Conservation (phyloP, 2,113 vertebrate species). For the Electrona antarctica region DNA sequence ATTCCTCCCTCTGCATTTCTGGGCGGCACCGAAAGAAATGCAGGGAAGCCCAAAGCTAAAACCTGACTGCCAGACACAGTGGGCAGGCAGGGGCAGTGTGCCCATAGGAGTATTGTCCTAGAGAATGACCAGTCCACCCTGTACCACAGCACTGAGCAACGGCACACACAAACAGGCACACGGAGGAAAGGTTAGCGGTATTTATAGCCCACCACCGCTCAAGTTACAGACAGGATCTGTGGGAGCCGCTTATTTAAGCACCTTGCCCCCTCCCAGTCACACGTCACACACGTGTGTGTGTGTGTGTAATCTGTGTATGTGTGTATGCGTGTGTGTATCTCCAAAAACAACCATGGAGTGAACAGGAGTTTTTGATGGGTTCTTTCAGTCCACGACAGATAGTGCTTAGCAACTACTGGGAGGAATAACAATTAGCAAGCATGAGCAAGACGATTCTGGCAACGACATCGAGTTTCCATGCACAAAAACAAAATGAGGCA, state of each 20-base stretch:
- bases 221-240: constrained; percentile 76
- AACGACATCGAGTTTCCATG: not conserved
- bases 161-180: constrained; percentile 59
- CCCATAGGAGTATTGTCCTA: constrained; percentile 55
- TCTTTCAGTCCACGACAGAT: constrained; percentile 18
- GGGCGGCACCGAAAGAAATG: constrained; percentile 12
- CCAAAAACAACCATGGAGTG: constrained; percentile 44
- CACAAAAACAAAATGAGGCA: constrained; percentile 6
- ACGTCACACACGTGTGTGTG: not conserved
- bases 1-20: constrained; percentile 61
- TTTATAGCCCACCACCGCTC: constrained; percentile 79
- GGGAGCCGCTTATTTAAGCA: constrained; percentile 75
- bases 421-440: constrained; percentile 8
- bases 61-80: constrained; percentile 1
- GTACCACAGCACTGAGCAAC: constrained; percentile 49
- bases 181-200: constrained; percentile 80
- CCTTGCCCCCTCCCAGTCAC: constrained; percentile 65
- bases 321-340: constrained; percentile 11
- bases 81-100: constrained; percentile 18
- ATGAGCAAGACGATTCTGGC: not conserved
- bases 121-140: constrained; percentile 35
- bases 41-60: constrained; percentile 19
- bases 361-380: constrained; percentile 7
- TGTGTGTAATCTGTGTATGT: not conserved
- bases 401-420: not conserved